Evolutionary conservation across 2,113 vertebrate species (phyloP).

Genomic region (Corythornis madagascariensis): DNA sequence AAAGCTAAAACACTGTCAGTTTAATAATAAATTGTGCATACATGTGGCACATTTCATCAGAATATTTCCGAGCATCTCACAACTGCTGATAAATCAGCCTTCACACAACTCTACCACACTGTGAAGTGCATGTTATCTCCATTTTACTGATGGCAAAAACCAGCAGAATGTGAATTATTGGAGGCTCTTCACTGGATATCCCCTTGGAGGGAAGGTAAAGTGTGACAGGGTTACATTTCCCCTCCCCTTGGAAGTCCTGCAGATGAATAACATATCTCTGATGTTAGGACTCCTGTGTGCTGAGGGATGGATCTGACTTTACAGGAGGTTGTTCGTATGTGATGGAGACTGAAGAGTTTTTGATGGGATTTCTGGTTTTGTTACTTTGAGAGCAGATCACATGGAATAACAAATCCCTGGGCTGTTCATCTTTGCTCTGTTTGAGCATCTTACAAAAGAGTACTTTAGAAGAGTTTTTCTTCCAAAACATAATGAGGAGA

Average conservation of each 20-base stretch:
- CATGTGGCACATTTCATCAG: conserved; percentile 66
- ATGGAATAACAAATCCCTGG: background rate
- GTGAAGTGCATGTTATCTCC: conserved; percentile 43
- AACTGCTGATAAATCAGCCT: conserved; percentile 64
- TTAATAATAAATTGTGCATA: conserved; percentile 63
- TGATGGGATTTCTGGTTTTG: background rate
- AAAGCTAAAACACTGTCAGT: conserved; percentile 45
- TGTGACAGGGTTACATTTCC: background rate
- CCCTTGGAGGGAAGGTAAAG: background rate
- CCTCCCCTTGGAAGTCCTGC: background rate
- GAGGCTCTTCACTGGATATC: background rate
- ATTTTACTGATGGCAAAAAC: conserved; percentile 50
- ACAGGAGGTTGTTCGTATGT: background rate
- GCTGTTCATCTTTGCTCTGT: background rate
- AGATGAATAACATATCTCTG: background rate
- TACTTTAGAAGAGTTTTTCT: background rate
- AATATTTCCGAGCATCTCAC: conserved; percentile 52
- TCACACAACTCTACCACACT: background rate
- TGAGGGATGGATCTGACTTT: background rate
- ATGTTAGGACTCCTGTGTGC: background rate
- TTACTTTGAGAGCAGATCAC: background rate
- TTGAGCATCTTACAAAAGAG: background rate
- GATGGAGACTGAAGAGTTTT: background rate
- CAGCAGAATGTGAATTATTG: conserved; percentile 57
- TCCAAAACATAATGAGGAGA: background rate